Evolutionary conservation across 2,797 vertebrate genomes (phyloP), one percentile per base, ranked within the genome.

Genomic region (Crocidura indochinensis): DNA sequence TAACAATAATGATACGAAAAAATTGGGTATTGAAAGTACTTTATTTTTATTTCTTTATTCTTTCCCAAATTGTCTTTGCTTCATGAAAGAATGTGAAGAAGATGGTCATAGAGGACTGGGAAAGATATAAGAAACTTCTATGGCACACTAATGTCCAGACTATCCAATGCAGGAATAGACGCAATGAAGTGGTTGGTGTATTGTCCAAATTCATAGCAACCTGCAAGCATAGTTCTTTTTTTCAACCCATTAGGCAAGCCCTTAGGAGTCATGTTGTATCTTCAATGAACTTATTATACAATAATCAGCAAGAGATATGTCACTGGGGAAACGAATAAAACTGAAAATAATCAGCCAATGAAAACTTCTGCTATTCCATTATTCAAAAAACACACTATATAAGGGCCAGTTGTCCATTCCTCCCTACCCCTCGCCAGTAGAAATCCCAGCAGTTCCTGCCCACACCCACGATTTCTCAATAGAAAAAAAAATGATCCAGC

Each of bases 201-300:
- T 96, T 95, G 94, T 96, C 62, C 11, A 91, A 96, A 96, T 94
- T 96, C 93, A 62, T n/a, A 74, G 83, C 91, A 88, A 76, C 49
- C 77, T 93, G 74, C 47, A 94, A 94, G 95, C 91, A 94, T 96
- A 91, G 96, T 95, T 97, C 96, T 97, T 96, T 97, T 96, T 97
- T 96, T 90, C 96, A 94, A 0, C 79, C 96, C 97, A 96, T 97
- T 84, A 91, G 95, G 97, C 97, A 96, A 96, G 97, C 94, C 95
- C 96, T 93, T 94, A 95, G 94, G 97, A 97, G 95, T 95, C 56
- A 5, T 91, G 75, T 82, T 82, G 22, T 90, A 94, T 92, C 96
- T 96, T 97, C 97, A 98, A 98, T 96, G 96, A 97, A 97, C 93
- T 95, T 97, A 95, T 96, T 96, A 91, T 91, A 93, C 95, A 95